Base-by-base conservation (phyloP, 53 echinoderm and acorn worm species). In the Pentamera pediparva region DNA sequence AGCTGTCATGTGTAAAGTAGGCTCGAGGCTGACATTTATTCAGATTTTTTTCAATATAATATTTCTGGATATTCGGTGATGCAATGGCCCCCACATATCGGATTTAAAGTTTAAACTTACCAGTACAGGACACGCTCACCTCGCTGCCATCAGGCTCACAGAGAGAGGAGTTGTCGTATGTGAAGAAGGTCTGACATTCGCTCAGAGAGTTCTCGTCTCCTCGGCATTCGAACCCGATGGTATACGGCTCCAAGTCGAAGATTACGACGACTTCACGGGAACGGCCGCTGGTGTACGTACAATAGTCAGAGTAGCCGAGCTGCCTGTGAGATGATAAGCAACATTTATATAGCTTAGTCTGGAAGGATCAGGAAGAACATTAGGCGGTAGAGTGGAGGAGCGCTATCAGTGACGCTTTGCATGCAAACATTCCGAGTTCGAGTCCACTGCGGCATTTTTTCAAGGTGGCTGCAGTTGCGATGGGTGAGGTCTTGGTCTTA, bases 171-270 rank as follows among this genome's bases (percentile, higher is more conserved):
- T 64, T 64, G 25, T 64, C 65, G 27, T 39, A 64, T 2, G 65
- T 64, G 36, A 64, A 64, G 26, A 7, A 36, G 10, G 20, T 64
- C 22, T 64, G 37, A 27, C 65, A 64, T 39, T 64, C 65, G 39
- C 39, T 38, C 19, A 64, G 19, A 4, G 65, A 64, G 25, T 40
- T 20, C 38, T 64, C 65, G 17, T 36, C 37, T 15, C 65, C 65
- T 21, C 38, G 37, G 36, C 65, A 64, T 18, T 17, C 6, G 6
- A 64, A 40, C 5, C 36, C 39, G 22, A 64, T 25, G 6, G 65
- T 64, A 27, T 40, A 64, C 2, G 65, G 62, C 19, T 37, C 37
- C 38, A 35, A 21, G 12, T 29, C 31, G 5, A 4, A 4, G 0
- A 62, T 10, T 2, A 6, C 1, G 22, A 21, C 17, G n/a, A 34